These are phyloP conservation scores for Malurus elegans DNA, from an alignment of 2,113 vertebrate genomes.

Conservation along the genomic window DNA sequence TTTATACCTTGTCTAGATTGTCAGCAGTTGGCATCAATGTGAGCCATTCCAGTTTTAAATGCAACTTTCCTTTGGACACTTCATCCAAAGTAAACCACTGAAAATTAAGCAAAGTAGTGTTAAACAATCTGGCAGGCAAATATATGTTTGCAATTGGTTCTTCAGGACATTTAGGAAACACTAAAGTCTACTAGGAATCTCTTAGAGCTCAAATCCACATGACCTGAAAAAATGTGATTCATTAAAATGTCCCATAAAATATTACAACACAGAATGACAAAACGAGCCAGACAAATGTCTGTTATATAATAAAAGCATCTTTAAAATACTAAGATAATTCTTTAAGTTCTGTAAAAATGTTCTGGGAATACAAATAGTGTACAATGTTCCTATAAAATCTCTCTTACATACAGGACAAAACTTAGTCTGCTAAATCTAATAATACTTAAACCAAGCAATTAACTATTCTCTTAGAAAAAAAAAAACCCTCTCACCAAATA, in stretches of 20 bases:
- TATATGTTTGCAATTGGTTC: neutral
- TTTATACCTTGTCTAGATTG: conserved; percentile 85
- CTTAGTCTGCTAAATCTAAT: neutral
- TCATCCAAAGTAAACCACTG: conserved; percentile 93
- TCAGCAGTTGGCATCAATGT: conserved; percentile 81
- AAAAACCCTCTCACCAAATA: neutral
- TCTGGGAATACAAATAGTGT: neutral
- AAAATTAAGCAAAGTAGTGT: conserved; percentile 4
- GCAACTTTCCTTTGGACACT: conserved; percentile 85
- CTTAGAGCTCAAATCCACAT: neutral
- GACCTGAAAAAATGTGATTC: neutral
- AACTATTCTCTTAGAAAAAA: neutral
- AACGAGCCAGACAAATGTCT: neutral
- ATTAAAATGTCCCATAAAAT: neutral
- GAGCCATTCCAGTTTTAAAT: conserved; percentile 91
- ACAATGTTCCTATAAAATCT: neutral
- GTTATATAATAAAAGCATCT: neutral
- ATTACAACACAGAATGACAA: neutral
- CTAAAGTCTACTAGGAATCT: neutral
- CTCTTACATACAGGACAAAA: neutral
- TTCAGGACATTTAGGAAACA: neutral
- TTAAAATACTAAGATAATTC: neutral
- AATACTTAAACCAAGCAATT: neutral
- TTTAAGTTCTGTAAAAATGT: neutral
- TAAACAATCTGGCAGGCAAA: neutral